Evolutionary conservation across 1,140 invertebrate genomes (phyloP).

Genomic region (Camponotus floridanus): DNA sequence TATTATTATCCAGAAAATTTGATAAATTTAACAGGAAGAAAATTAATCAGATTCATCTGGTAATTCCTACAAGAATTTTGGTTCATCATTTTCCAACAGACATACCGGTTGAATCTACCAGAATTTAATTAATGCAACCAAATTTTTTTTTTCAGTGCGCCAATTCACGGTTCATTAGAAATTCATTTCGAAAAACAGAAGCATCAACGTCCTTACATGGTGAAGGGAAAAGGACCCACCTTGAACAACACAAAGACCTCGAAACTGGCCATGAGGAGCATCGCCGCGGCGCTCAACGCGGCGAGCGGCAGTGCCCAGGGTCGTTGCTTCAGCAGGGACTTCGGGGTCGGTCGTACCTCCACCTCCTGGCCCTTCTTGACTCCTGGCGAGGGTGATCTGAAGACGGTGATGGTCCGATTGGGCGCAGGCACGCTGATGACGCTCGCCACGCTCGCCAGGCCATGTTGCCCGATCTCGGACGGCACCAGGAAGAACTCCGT

Average conservation of each 20-base stretch:
- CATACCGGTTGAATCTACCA: too few relatives aligned
- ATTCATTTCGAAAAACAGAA: too few relatives aligned
- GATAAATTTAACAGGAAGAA: too few relatives aligned
- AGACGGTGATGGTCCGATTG: constrained; percentile 80
- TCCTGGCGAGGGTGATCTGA: constrained; percentile 61
- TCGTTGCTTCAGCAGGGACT: constrained; percentile 88
- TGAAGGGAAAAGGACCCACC: constrained; percentile 68
- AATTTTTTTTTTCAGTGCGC: too few relatives aligned
- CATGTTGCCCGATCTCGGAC: constrained; percentile 79
- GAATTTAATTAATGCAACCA: too few relatives aligned
- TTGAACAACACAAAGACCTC: constrained; percentile 97
- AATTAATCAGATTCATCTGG: too few relatives aligned
- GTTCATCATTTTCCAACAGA: too few relatives aligned
- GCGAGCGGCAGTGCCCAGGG: constrained; percentile 95
- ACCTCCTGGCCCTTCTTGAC: constrained; percentile 67
- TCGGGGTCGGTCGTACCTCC: constrained; percentile 70
- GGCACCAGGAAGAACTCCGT: constrained; percentile 92
- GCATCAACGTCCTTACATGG: too few relatives aligned
- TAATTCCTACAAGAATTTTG: too few relatives aligned
- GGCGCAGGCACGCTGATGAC: constrained; percentile 82
- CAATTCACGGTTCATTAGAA: too few relatives aligned
- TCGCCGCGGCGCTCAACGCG: constrained; percentile 91
- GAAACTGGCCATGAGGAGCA: constrained; percentile 93
- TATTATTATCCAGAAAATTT: too few relatives aligned
- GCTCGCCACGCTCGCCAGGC: constrained; percentile 81